Evolutionary conservation across 2,797 vertebrate species (phyloP), one percentile per base, ranked within the genome.

Genomic region (Onychomys leucogaster): DNA sequence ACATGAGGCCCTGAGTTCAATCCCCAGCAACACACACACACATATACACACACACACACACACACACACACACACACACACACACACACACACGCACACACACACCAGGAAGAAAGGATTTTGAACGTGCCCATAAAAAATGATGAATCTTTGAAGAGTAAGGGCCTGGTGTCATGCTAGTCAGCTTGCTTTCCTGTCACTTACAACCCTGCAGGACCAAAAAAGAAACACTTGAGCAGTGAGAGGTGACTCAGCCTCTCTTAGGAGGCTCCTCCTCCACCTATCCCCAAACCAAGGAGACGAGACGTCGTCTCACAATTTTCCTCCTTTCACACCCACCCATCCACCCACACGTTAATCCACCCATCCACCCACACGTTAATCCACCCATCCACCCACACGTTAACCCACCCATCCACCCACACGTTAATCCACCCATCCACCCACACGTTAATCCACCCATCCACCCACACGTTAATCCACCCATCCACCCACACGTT

Each of bases 311-410:
- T 9, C 27, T 49, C 11, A 34, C 82, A 67, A 17, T 88, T 81
- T 89, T 76, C 61, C 37, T 43, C 69, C 12, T 2, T 83, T 55
- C 46, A 71, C 17, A 17, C 41, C 25, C 19, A 11, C 61, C 29
- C 14, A 91, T 14, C 43, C 4, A 71, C 5, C 34, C n/a, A n/a
- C n/a, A n/a, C n/a, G n/a, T n/a, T n/a, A n/a, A 91, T 25, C 41
- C 4, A 71, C 5, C 16, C 7, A 49, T 1, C 61, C 12, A 63
- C 2, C 13, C 5, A n/a, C n/a, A n/a, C n/a, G n/a, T n/a, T n/a
- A n/a, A n/a, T n/a, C 12, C 73, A 34, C 5, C 57, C 27, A 27
- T 16, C 14, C 46, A 82, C 52, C 37, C 34, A 32, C 43, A 2
- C 13, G 49, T 13, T 4, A 14, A 69, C 16, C 14, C 46, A 82